Percentiles rank a stretch among this genome's conserved stretches.
phyloP scores from a whole-genome alignment of 2,888 invertebrate genomes.

The Hirtodrosophila alboralis region DNA sequence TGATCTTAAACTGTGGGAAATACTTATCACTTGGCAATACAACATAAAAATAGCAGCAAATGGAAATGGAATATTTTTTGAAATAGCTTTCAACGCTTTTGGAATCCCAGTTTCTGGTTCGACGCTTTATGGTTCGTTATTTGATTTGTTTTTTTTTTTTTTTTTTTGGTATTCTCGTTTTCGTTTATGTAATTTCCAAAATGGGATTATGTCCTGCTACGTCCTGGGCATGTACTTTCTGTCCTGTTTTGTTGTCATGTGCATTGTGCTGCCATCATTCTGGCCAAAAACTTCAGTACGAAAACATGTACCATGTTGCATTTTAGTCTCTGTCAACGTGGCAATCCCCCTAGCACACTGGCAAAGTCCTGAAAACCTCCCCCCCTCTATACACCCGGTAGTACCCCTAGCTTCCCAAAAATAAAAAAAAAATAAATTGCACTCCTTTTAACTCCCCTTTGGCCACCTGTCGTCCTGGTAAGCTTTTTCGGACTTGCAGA shows the following conservation, averaged over 20 bases:
- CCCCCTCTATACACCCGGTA: too few relatives aligned
- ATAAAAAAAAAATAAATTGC: slow-evolving; percentile 3
- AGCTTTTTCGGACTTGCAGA: slow-evolving; percentile 21
- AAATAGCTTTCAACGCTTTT: slow-evolving; percentile 21
- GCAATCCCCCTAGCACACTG: slow-evolving; percentile 37
- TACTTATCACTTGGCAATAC: too few relatives aligned
- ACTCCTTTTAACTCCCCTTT: slow-evolving; percentile 14
- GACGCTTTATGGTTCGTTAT: slow-evolving; percentile 3
- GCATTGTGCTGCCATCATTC: slow-evolving; percentile 35
- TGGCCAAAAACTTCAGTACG: slow-evolving; percentile 22
- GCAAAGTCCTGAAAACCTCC: too few relatives aligned
- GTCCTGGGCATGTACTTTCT: neutral
- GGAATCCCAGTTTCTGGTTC: neutral
- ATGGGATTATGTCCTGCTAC: slow-evolving; percentile 50
- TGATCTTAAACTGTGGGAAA: too few relatives aligned
- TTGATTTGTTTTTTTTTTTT: slow-evolving; percentile 3
- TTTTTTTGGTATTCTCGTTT: slow-evolving; percentile 19
- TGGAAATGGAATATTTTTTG: slow-evolving; percentile 42
- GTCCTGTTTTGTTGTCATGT: slow-evolving; percentile 4
- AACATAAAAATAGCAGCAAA: slow-evolving; percentile 4
- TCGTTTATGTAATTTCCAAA: slow-evolving; percentile 59
- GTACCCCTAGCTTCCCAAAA: neutral
- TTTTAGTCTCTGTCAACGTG: slow-evolving; percentile 47
- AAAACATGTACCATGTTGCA: slow-evolving; percentile 48
- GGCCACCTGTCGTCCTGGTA: too few relatives aligned